Evolutionary conservation across 2,888 invertebrate species (phyloP).

Genomic region (Drosophila nigritarsus): DNA sequence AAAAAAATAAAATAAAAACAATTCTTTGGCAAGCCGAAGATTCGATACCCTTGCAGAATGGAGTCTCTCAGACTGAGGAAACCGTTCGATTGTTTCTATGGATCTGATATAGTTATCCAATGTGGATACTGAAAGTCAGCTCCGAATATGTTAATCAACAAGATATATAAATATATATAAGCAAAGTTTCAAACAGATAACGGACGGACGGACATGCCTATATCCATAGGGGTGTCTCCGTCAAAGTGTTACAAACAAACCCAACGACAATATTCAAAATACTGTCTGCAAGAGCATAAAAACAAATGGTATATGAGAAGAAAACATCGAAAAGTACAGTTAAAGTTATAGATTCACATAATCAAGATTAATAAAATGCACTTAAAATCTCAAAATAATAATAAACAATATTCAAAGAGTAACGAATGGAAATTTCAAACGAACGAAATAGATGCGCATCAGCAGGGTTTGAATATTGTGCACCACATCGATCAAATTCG

Average conservation of each 20-base stretch:
- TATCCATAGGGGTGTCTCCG: too few species aligned
- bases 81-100: too few species aligned
- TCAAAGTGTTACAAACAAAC: neutral
- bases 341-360: slow-evolving; percentile 1
- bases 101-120: neutral
- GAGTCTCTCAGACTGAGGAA: neutral
- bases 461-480: slow-evolving; percentile 18
- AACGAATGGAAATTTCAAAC: slow-evolving; percentile 3
- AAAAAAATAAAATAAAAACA: neutral
- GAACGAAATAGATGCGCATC: neutral
- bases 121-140: neutral
- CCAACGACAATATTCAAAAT: neutral
- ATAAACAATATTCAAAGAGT: slow-evolving; percentile 13
- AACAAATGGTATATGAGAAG: neutral
- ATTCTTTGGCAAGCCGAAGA: slow-evolving; percentile 1
- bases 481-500: neutral
- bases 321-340: slow-evolving; percentile 1
- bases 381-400: slow-evolving; percentile 20
- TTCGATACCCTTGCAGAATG: neutral
- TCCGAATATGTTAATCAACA: neutral
- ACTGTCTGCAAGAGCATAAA: neutral
- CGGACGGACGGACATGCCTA: neutral
- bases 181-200: neutral
- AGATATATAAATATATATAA: neutral
- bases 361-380: slow-evolving; percentile 18